Base-by-base conservation (phyloP, 2,888 invertebrate genomes). In the Tipula vernalis region DNA sequence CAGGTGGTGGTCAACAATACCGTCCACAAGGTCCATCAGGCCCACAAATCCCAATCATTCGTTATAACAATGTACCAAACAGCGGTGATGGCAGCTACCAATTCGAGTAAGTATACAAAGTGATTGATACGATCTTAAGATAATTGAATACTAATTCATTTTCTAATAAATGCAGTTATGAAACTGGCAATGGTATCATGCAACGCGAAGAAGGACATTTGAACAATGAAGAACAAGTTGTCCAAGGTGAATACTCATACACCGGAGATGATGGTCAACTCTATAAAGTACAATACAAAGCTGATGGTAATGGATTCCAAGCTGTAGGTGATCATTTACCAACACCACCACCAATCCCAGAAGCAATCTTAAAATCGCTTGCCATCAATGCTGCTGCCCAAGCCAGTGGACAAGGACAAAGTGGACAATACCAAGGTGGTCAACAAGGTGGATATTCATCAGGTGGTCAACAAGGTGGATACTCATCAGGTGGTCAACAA, bases 321-420 rank as follows among this genome's bases (percentile, higher is more conserved):
- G 95, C 96, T 12, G 93, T 94, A 89, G 96, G 96, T 86, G 95
- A 95, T 83, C 96, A 96, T 91, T 91, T 96, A 88, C 96, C 96
- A 71, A 95, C 95, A 44, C 94, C 96, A 6, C 96, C 96, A 57
- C 95, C 96, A 36, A 93, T 96, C 88, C 96, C 96, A 44, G 94
- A 88, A 87, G 88, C 88, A 39, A 89, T 89, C 87, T 87, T 88
- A 88, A 88, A 87, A 87, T 88, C 88, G 0, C 83, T 88, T n/a
- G 87, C 86, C 41, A 87, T 87, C n/a, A 88, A 88, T 41, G 88
- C 88, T n/a, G 88, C 88, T 12, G 87, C 87, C 5, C 57, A 85
- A 47, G 13, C 84, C 13, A 12, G 41, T 39, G 84, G 44, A 39
- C 51, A 51, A 13, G 57, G 41, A 42, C 86, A 87, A 18, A 18